Evolutionary conservation across 1,140 invertebrate species (phyloP).

Genomic region (Mya arenaria): DNA sequence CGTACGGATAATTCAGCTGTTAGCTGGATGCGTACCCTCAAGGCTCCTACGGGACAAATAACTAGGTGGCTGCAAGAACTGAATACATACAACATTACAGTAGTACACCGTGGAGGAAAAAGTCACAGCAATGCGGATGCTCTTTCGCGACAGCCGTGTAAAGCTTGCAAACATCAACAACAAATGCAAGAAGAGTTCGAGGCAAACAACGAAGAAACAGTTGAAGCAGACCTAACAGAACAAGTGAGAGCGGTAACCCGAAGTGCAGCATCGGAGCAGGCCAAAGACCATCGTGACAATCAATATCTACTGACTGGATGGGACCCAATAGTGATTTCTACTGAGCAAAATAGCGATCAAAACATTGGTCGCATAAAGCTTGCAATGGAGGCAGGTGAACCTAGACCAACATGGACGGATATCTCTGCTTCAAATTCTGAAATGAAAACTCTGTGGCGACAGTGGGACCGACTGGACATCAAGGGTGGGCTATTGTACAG

Average conservation of each 20-base stretch:
- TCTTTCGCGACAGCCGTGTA: constrained; percentile 22
- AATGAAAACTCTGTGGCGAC: neutral
- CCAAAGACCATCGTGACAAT: too few relatives aligned
- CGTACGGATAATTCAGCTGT: constrained; percentile 61
- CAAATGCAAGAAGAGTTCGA: neutral
- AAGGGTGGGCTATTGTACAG: neutral
- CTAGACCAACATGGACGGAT: neutral
- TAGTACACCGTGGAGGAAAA: neutral
- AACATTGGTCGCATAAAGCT: neutral
- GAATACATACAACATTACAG: constrained; percentile 1
- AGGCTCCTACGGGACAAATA: constrained; percentile 1
- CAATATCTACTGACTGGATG: too few relatives aligned
- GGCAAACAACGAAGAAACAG: neutral
- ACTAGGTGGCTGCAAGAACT: constrained; percentile 33
- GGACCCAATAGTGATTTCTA: neutral
- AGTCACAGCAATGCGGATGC: constrained; percentile 31
- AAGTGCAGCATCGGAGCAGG: too few relatives aligned
- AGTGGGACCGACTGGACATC: neutral
- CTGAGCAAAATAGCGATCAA: neutral
- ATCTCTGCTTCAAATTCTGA: neutral
- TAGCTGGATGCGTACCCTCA: neutral
- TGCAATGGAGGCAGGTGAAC: neutral
- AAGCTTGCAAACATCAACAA: constrained; percentile 6
- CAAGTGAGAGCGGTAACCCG: too few relatives aligned
- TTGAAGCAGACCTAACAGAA: too few relatives aligned